Evolutionary conservation across 2,113 vertebrate species (phyloP), one percentile per base, ranked within the genome.

Genomic region (Saguinus midas): DNA sequence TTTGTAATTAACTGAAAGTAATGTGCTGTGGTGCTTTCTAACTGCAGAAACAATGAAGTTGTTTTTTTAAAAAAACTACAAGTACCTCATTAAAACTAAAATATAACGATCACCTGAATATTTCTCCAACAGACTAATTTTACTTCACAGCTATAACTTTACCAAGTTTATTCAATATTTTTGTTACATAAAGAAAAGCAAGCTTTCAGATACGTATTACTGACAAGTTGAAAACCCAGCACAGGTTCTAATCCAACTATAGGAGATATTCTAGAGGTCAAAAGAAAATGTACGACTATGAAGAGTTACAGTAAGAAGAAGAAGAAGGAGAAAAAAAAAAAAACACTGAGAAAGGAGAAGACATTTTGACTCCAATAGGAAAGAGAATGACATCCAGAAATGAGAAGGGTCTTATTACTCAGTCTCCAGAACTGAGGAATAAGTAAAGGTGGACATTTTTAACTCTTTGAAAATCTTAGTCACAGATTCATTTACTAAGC

Each of bases 1-100:
- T 92, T 96, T 45, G 14, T 94, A 97, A 97, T 91, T 88, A 98
- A 90, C 76, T 70, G 50, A 90, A 95, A 85, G 32, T n/a, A 94
- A 94, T 88, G 35, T 92, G n/a, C 20, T 85, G 17, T 78, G 14
- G 37, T 90, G 14, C 92, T 96, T 97, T 88, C 68, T 81, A 89
- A 80, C 75, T 92, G 18, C 75, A 91, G 85, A 95, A 94, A 83
- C 48, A 97, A 94, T 72, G 50, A 58, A 8, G 6, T 87, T 81
- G 17, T 50, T 50, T 52, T 52, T 95, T 57, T 80, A 81, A 95
- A 88, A 90, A 58, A 21, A 95, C 86, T 64, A 13, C 5, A 32
- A 96, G 29, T 29, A 85, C 57, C 72, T 97, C 91, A 96, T 96
- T 96, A 96, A 83, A 97, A 17, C 20, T 90, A 90, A 96, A 94